Percentiles rank a stretch among this genome's conserved stretches.
Conservation (phyloP, 1,140 invertebrate genomes). For the Mizuhopecten yessoensis region DNA sequence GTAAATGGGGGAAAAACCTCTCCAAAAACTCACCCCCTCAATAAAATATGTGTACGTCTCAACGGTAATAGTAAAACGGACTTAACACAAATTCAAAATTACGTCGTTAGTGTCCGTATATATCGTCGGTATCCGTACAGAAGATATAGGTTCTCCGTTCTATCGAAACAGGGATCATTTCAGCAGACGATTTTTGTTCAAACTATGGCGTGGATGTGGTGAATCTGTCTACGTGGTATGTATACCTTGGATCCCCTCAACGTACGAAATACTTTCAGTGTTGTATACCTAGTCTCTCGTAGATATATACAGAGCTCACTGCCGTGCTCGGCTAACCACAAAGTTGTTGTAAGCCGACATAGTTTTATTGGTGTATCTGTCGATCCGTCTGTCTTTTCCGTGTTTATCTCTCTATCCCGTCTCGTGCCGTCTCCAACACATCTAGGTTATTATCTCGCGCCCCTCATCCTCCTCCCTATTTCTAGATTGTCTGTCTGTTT, state of each 20-base stretch:
- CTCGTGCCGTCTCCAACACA: background rate
- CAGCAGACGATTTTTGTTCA: constrained; percentile 32
- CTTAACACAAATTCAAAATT: background rate
- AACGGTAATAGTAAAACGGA: background rate
- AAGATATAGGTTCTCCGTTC: background rate
- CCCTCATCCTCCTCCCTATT: background rate
- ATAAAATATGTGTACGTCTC: background rate
- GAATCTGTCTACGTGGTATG: background rate
- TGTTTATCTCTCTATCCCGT: constrained; percentile 9
- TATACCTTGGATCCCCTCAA: background rate
- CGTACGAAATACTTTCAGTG: constrained; percentile 6
- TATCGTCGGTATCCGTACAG: background rate
- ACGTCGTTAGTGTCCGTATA: background rate
- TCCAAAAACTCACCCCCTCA: constrained; percentile 21
- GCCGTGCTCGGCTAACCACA: background rate
- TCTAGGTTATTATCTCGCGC: background rate
- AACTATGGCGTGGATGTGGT: background rate
- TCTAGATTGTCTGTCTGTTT: background rate
- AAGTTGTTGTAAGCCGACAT: too few relatives aligned
- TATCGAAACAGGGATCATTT: background rate
- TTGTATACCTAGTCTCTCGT: background rate
- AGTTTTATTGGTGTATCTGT: background rate
- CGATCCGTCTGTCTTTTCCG: background rate
- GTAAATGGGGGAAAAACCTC: background rate
- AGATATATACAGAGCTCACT: background rate